These are phyloP conservation scores for Epinephelus moara DNA, from an alignment of 2,113 vertebrate species.

Conservation along the genomic window DNA sequence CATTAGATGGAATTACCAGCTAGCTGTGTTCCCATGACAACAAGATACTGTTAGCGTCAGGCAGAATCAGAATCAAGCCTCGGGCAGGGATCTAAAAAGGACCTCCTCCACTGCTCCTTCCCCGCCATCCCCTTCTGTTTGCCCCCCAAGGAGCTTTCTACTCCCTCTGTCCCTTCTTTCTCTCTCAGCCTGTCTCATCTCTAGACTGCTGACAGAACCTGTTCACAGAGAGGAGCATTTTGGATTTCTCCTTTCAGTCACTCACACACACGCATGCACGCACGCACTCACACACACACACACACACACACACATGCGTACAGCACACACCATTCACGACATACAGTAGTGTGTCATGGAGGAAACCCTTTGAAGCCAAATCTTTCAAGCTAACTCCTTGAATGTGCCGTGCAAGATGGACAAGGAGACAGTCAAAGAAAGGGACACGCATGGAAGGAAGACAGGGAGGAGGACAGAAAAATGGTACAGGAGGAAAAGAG, in stretches of 20 bases:
- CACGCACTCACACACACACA: neutral
- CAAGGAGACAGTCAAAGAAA: constrained; percentile 24
- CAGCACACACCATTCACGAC: neutral
- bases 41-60: constrained; percentile 69
- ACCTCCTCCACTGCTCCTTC: constrained; percentile 36
- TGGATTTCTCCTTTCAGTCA: constrained; percentile 21
- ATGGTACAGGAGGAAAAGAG: constrained; percentile 7
- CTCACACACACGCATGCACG: neutral
- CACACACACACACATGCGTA: constrained; percentile 1
- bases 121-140: constrained; percentile 30
- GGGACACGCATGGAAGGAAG: constrained; percentile 2
- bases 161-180: constrained; percentile 35
- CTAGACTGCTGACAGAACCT: constrained; percentile 56
- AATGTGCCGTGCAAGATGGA: constrained; percentile 32
- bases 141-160: constrained; percentile 27
- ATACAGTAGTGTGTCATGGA: constrained; percentile 21
- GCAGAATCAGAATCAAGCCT: constrained; percentile 57
- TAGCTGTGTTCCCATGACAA: constrained; percentile 78
- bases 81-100: constrained; percentile 48
- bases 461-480: neutral
- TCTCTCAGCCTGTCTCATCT: constrained; percentile 36
- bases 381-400: constrained; percentile 21
- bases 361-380: constrained; percentile 38
- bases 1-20: constrained; percentile 62
- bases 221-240: constrained; percentile 48